Evolutionary conservation across 2,113 vertebrate species (phyloP), one percentile per base, ranked within the genome.

Genomic region (Aspiorhynchus laticeps): DNA sequence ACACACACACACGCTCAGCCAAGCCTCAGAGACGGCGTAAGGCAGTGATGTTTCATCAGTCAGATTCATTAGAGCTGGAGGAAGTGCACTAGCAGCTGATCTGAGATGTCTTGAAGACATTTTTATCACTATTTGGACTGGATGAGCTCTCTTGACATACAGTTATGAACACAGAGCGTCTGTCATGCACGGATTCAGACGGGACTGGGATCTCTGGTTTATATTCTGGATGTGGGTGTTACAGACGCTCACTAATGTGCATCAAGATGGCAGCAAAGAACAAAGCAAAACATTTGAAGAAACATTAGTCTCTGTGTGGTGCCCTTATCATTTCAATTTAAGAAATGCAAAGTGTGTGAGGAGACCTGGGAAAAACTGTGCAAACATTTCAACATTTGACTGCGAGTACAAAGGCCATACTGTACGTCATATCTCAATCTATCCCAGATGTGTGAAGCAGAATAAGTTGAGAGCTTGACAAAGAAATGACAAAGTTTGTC

Each of bases 41-140:
- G 9, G 33, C 19, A 73, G 53, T 78, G 80, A 77, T 36, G 33
- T 41, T 73, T 75, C 73, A 26, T 75, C 73, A 75, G 41, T 75
- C 41, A 75, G 73, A 75, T 41, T 75, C 73, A n/a, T 75, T 46
- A 46, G 73, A 75, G 73, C 36, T 26, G 38, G 73, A 24, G 24
- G 24, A 74, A n/a, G 38, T 26, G 31, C 31, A 36, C 31, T 36
- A 71, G 24, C 12, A 26, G 38, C 71, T 74, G 71, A 43, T 74
- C 71, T 74, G 21, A 74, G 36, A 43, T 5, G 21, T 4, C 31
- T 71, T 38, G 28, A 19, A 69, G 63, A 69, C 65, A 19, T 33
- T 73, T 73, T 24, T n/a, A 41, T 74, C 71, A 43, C 11, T 74
- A n/a, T 74, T 24, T 74, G 38, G 71, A 43, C 71, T 24, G 21